phyloP scores from a whole-genome alignment of 2,113 vertebrate species.

The Leucosticte australis region DNA sequence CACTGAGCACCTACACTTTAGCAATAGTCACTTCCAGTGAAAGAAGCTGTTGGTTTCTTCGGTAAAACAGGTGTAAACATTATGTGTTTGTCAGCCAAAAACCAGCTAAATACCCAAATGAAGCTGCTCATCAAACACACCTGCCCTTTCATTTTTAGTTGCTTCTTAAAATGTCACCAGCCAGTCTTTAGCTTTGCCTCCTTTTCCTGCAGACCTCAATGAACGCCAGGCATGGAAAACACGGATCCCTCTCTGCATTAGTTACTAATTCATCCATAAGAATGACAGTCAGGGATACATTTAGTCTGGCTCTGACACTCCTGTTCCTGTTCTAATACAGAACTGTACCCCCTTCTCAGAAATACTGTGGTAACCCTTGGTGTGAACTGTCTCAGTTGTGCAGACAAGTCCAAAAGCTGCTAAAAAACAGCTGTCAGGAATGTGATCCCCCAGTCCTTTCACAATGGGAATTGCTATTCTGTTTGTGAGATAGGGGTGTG shows the following conservation, averaged over 20 bases:
- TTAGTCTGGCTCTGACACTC: neutral
- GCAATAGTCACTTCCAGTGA: neutral
- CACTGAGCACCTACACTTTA: neutral
- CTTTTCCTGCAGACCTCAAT: neutral
- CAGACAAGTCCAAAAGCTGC: neutral
- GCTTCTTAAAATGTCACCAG: neutral
- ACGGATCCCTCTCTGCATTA: neutral
- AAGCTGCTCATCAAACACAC: neutral
- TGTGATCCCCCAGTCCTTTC: neutral
- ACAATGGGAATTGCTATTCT: neutral
- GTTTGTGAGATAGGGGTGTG: neutral
- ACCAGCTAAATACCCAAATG: neutral
- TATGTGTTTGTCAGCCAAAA: neutral
- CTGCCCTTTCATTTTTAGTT: neutral
- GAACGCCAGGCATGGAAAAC: neutral
- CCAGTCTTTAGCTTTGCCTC: neutral
- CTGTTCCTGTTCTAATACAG: neutral
- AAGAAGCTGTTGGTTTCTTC: neutral
- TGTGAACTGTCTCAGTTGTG: neutral
- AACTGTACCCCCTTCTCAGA: neutral
- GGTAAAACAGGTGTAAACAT: neutral
- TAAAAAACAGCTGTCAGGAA: neutral
- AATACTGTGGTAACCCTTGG: neutral
- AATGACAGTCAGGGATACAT: neutral
- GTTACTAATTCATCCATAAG: neutral